Evolutionary conservation across 2,113 vertebrate species (phyloP).

Genomic region (Gallinago undulata): DNA sequence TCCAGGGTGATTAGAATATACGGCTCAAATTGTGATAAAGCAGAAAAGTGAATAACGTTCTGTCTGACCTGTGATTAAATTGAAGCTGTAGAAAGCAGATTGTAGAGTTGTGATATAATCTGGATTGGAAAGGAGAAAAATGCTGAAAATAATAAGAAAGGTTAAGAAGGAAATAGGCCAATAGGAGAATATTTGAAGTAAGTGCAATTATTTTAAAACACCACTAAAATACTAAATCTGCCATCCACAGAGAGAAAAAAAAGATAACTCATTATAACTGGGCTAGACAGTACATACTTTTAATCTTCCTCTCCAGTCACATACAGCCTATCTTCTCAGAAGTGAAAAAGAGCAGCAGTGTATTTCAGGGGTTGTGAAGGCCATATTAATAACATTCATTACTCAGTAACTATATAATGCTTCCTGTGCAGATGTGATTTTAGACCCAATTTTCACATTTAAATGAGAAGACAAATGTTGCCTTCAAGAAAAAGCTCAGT

Average conservation of each 20-base stretch:
- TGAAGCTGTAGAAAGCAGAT: not conserved
- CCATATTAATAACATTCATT: conserved; percentile 9
- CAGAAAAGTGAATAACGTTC: not conserved
- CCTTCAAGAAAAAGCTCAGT: not conserved
- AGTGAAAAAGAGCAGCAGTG: not conserved
- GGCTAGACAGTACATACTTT: not conserved
- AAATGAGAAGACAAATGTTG: not conserved
- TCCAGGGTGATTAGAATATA: not conserved
- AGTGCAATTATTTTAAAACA: not conserved
- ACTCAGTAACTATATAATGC: not conserved
- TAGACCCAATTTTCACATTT: conserved; percentile 5
- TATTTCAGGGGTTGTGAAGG: conserved; percentile 1
- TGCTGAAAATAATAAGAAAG: not conserved
- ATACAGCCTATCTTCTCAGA: not conserved
- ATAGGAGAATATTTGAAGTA: not conserved
- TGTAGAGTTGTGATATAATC: not conserved
- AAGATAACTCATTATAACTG: not conserved
- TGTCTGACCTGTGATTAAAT: not conserved
- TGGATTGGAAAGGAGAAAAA: not conserved
- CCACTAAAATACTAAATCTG: not conserved
- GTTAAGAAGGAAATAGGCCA: not conserved
- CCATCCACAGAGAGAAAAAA: not conserved
- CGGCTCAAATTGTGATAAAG: not conserved
- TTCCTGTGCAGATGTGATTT: conserved; percentile 5
- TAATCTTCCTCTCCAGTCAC: not conserved